Percentiles rank a stretch among this genome's conserved stretches.
phyloP scores from a whole-genome alignment of 2,797 vertebrate genomes.

The Coranthus polyacanthus region DNA sequence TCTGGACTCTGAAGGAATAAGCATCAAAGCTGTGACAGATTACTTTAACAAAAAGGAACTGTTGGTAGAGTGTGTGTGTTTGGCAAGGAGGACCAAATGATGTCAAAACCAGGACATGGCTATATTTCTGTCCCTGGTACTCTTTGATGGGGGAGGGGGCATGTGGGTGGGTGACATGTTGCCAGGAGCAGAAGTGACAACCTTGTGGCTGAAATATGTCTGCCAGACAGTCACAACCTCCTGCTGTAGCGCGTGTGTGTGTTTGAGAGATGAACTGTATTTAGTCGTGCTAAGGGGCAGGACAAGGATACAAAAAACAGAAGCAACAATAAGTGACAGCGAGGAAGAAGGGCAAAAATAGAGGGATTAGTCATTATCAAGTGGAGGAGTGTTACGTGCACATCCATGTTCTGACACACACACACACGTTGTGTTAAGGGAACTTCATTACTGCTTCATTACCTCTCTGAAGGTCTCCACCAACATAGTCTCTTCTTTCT shows the following conservation, averaged over 20 bases:
- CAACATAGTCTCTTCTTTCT: conserved; percentile 29
- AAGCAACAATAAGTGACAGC: conserved; percentile 72
- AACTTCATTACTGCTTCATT: conserved; percentile 9
- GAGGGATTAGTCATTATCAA: conserved; percentile 62
- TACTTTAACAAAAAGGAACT: conserved; percentile 44
- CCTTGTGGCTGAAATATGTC: conserved; percentile 67
- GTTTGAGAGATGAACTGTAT: conserved; percentile 52
- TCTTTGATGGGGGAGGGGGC: conserved; percentile 9
- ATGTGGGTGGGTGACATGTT: conserved; percentile 51
- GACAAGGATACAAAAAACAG: conserved; percentile 74
- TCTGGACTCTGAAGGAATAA: conserved; percentile 13
- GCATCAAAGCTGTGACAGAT: conserved; percentile 31
- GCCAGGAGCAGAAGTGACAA: conserved; percentile 65
- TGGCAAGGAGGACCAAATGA: conserved; percentile 40
- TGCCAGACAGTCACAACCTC: conserved; percentile 43
- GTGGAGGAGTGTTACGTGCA: conserved; percentile 26
- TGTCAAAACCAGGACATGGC: conserved; percentile 36
- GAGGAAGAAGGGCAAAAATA: conserved; percentile 56
- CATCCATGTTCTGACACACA: background rate
- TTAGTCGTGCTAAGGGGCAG: conserved; percentile 77
- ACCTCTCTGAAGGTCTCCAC: conserved; percentile 26
- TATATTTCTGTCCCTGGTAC: conserved; percentile 54
- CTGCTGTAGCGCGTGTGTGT: conserved; percentile 15
- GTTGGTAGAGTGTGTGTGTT: conserved; percentile 22
- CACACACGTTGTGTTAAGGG: background rate